Evolutionary conservation across 2,888 invertebrate genomes (phyloP), one percentile per base, ranked within the genome.

Genomic region (Chrysolina haemoptera): DNA sequence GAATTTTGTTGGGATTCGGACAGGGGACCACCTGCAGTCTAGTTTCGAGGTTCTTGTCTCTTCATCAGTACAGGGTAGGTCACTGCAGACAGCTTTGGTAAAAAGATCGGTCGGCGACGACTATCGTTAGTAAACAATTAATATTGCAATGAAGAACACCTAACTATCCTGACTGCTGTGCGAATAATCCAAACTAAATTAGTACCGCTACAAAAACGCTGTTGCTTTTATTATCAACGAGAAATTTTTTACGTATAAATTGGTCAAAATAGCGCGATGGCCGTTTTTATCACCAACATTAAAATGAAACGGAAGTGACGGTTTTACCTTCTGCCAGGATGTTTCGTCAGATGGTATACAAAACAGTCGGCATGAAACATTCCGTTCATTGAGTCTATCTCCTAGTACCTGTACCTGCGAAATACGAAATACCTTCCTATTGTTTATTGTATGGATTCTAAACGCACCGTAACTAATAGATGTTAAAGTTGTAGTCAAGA

Each of bases 251-350:
- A 59, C 35, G 59, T 16, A 35, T 59, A 59, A n/a, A n/a, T 35
- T 27, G 59, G 14, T n/a, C 9, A 35, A 27, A n/a, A 59, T 59
- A 35, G 27, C 59, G 59, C 35, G 59, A 59, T 59, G 59, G 27
- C 35, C 59, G n/a, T 59, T 59, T n/a, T 59, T 59, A 59, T 27
- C n/a, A 59, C 27, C 8, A n/a, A 59, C 9, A 16, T 59, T 35
- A 59, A 59, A 59, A 59, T 59, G 1, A 53, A 59, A 59, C 59
- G 59, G 59, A 59, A 59, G 35, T 59, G 59, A 59, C 59, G 59
- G 59, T 59, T 59, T 59, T 59, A 35, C 59, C 27, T 59, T 59
- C 27, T 35, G 59, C 59, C 59, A 59, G 59, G 59, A 59, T 59
- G 59, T 59, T 35, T 59, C 59, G 59, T 59, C 35, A 59, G 59